Percentiles rank a stretch among this genome's conserved stretches.
These are phyloP conservation scores for Osmerus eperlanus DNA, from an alignment of 2,113 vertebrate species.

Conservation along the genomic window DNA sequence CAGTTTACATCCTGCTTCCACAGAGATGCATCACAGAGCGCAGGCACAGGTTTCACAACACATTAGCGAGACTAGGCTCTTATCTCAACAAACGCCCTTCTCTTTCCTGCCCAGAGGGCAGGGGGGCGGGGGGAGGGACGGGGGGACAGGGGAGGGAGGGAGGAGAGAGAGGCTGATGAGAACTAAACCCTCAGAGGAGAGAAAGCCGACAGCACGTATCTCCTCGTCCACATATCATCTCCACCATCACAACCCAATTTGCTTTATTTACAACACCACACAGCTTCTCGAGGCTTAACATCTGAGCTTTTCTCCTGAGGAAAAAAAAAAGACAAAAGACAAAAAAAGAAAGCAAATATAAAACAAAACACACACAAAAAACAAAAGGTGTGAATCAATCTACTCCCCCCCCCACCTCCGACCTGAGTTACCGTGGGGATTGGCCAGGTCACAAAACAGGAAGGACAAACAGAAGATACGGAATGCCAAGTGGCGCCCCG, in stretches of 20 bases:
- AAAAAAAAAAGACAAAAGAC: neutral
- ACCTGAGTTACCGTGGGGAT: conserved; percentile 49
- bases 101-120: conserved; percentile 31
- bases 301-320: neutral
- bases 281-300: conserved; percentile 28
- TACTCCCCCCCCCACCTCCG: conserved; percentile 37
- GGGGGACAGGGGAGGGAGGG: conserved; percentile 8
- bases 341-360: conserved; percentile 30
- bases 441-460: conserved; percentile 36
- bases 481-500: conserved; percentile 36
- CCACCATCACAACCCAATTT: conserved; percentile 49
- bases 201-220: conserved; percentile 41
- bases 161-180: conserved; percentile 28
- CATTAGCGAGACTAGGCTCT: conserved; percentile 22
- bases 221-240: conserved; percentile 28
- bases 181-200: conserved; percentile 34
- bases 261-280: conserved; percentile 51
- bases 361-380: conserved; percentile 43
- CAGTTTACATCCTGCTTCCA: neutral
- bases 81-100: conserved; percentile 63
- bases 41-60: conserved; percentile 2
- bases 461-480: conserved; percentile 47
- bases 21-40: neutral
- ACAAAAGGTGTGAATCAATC: conserved; percentile 42
- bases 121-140: neutral